These are phyloP conservation scores for Pandemis cinnamomeana DNA, from an alignment of 2,888 invertebrate species.

Conservation along the genomic window DNA sequence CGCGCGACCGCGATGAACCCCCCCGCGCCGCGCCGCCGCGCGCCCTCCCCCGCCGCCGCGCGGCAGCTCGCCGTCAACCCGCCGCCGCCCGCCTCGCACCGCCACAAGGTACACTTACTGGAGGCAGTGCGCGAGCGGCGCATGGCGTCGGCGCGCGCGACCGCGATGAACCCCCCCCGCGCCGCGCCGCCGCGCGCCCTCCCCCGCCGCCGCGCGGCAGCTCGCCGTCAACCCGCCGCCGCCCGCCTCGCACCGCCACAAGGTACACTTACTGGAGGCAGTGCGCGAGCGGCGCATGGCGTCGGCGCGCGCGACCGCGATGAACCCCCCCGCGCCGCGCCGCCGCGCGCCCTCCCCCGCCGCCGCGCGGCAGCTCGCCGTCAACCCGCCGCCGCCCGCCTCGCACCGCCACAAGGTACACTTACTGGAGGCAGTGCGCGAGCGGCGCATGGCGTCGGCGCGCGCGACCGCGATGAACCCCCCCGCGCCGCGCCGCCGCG, in stretches of 20 bases:
- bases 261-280: constrained; percentile 57
- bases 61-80: constrained; percentile 84
- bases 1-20: constrained; percentile 90
- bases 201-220: constrained; percentile 76
- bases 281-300: constrained; percentile 87
- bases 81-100: constrained; percentile 80
- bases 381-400: constrained; percentile 84
- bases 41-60: constrained; percentile 76
- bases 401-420: constrained; percentile 78
- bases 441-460: constrained; percentile 86
- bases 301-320: constrained; percentile 87
- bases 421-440: constrained; percentile 70
- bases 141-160: constrained; percentile 87
- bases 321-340: constrained; percentile 90
- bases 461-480: constrained; percentile 90
- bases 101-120: constrained; percentile 70
- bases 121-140: constrained; percentile 84
- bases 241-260: constrained; percentile 77
- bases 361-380: constrained; percentile 81
- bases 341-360: constrained; percentile 78
- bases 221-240: constrained; percentile 85
- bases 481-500: constrained; percentile 86
- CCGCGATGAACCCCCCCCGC: constrained; percentile 91
- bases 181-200: constrained; percentile 83
- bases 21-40: constrained; percentile 86